Conservation (phyloP, 2,797 vertebrate genomes). For the Halcyon badia region DNA sequence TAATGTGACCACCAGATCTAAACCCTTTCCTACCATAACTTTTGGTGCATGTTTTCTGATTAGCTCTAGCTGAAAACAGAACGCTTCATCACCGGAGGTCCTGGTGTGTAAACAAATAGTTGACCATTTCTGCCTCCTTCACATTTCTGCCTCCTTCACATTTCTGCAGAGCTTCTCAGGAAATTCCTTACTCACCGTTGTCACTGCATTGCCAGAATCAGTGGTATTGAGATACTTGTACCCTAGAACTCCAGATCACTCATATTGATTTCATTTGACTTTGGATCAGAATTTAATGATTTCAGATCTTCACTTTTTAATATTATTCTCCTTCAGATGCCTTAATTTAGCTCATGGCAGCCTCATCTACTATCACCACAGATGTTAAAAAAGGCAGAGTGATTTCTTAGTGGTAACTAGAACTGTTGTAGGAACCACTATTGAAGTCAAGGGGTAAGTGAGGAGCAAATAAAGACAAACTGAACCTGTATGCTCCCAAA, state of each 20-base stretch:
- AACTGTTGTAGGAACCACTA: neutral
- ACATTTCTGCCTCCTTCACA: accelerated
- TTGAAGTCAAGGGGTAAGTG: neutral
- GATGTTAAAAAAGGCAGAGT: neutral
- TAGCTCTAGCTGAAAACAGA: neutral
- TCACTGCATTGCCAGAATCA: neutral
- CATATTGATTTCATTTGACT: neutral
- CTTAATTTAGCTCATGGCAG: neutral
- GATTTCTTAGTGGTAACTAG: neutral
- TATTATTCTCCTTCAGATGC: neutral
- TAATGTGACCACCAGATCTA: neutral
- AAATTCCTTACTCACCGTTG: neutral
- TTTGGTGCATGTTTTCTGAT: neutral
- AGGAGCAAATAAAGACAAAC: slow-evolving; percentile 24
- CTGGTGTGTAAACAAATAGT: neutral
- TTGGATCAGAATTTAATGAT: neutral
- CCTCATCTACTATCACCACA: neutral
- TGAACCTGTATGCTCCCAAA: neutral
- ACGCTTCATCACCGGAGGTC: neutral
- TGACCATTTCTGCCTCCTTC: neutral
- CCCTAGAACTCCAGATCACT: neutral
- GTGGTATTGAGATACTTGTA: neutral
- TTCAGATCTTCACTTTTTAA: neutral
- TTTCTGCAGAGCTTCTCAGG: neutral
- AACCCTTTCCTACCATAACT: neutral